Evolutionary conservation across 2,113 vertebrate species (phyloP), one percentile per base, ranked within the genome.

Genomic region (Lanius collurio): DNA sequence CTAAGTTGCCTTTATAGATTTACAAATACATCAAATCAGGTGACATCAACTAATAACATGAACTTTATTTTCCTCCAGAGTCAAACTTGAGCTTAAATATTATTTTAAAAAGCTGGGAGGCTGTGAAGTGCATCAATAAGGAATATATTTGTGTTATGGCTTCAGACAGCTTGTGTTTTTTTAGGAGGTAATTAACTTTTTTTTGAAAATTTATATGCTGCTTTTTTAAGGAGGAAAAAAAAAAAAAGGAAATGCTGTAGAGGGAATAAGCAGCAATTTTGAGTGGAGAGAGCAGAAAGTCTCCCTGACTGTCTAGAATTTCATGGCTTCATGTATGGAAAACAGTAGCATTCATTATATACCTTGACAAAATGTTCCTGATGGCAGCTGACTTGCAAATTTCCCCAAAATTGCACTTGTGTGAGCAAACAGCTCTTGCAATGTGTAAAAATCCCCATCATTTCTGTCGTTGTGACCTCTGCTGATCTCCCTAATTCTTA

Each of bases 331-430:
- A 28, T 16, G 26, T 73, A 12, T 79, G 41, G 82, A 68, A 87
- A 96, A 94, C 94, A 97, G 95, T 70, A 95, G 94, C 93, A 92
- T 94, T 95, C 95, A 91, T 97, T 96, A 83, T 95, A 27, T 86
- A 77, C 85, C 79, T 63, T 83, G 91, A 93, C 73, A 71, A 69
- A 88, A 69, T 31, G 19, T 37, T 87, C 44, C 3, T 93, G 94
- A 97, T 96, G 96, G 94, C 90, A 93, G 90, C 92, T 94, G 93
- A 96, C 96, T 81, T 56, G 78, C 70, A 92, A 91, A 92, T 95
- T 95, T 95, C 80, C 90, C 93, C 49, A 13, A 97, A 97, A 97
- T 97, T 97, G 37, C 49, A 57, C 79, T 95, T 89, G 22, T 80
- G 76, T 93, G 90, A 90, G 87, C 74, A 97, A 97, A 91, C 83